These are phyloP conservation scores for Anableps anableps DNA, from an alignment of 2,797 vertebrate genomes.

Conservation along the genomic window DNA sequence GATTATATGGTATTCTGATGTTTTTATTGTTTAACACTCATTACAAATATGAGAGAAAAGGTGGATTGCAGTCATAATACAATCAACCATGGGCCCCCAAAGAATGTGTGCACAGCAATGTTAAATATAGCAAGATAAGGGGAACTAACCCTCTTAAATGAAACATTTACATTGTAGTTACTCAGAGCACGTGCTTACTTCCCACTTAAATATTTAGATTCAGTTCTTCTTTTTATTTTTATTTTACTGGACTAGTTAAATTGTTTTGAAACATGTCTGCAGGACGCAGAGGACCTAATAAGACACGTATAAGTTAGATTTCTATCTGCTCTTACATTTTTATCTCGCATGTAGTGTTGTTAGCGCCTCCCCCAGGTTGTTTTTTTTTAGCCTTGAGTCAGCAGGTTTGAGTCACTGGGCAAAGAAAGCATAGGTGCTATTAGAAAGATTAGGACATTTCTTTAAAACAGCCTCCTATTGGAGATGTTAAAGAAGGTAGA, in stretches of 20 bases:
- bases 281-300: neutral
- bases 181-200: neutral
- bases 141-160: constrained; percentile 26
- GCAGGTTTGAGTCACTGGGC: neutral
- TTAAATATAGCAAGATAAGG: constrained; percentile 21
- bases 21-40: neutral
- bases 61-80: neutral
- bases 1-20: neutral
- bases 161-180: neutral
- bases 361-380: neutral
- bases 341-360: neutral
- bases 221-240: neutral
- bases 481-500: neutral
- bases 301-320: neutral
- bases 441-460: neutral
- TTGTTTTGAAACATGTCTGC: neutral
- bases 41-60: neutral
- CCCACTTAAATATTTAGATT: neutral
- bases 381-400: constrained; percentile 9
- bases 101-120: neutral
- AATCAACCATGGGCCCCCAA: neutral
- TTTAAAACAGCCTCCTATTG: neutral
- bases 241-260: neutral
- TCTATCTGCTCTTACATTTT: too few relatives aligned
- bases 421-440: neutral